phyloP scores from a whole-genome alignment of 2,888 invertebrate species.

The Oligia strigilis region DNA sequence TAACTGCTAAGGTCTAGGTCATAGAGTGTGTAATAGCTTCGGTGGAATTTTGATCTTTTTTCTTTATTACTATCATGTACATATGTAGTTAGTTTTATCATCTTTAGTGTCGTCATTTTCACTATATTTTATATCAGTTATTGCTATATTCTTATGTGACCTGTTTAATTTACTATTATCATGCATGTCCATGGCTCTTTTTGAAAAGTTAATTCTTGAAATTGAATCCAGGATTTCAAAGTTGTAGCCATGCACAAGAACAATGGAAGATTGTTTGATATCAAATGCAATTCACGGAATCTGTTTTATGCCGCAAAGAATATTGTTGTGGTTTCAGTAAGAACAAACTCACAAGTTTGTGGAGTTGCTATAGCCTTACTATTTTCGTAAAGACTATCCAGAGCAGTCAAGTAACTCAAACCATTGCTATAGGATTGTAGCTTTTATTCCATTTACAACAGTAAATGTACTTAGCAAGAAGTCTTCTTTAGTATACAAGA shows the following conservation, averaged over 20 bases:
- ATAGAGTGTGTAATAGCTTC: slow-evolving; percentile 38
- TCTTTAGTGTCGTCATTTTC: background rate
- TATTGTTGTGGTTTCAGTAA: slow-evolving; percentile 11
- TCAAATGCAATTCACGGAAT: slow-evolving; percentile 22
- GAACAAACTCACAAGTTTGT: background rate
- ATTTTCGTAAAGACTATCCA: background rate
- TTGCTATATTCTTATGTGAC: background rate
- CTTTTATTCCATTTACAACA: slow-evolving; percentile 17
- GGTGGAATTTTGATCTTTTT: slow-evolving; percentile 24
- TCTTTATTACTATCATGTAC: background rate
- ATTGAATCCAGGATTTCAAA: slow-evolving; percentile 5
- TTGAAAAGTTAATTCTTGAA: background rate
- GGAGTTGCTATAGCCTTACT: background rate
- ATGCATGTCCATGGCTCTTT: background rate
- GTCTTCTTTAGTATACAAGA: slow-evolving; percentile 16
- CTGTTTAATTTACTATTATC: background rate
- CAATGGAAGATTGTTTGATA: slow-evolving; percentile 20
- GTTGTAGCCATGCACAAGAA: slow-evolving; percentile 4
- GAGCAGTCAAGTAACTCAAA: background rate
- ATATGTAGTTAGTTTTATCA: background rate
- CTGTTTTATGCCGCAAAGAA: slow-evolving; percentile 12
- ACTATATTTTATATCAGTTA: background rate
- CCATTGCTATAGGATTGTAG: slow-evolving; percentile 9
- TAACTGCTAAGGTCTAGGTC: slow-evolving; percentile 62
- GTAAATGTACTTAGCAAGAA: slow-evolving; percentile 6